A percentile compares a stretch with the other conserved stretches of the same genome.
Conservation (phyloP, 2,888 invertebrate genomes). For the Cyaniris semiargus region DNA sequence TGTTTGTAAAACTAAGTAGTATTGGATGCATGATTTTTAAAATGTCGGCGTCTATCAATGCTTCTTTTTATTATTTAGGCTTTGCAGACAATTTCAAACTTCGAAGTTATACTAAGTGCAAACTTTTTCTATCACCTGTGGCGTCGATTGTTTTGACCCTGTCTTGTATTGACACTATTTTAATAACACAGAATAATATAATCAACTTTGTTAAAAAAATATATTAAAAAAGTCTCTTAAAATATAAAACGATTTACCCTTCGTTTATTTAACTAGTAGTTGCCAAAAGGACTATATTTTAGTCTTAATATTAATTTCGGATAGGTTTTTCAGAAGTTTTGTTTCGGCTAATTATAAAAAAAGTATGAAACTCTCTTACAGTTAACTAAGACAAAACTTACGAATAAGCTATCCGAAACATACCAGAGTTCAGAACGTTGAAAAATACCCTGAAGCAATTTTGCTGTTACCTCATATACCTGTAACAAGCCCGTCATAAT, state of each 20-base stretch:
- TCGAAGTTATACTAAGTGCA: constrained; percentile 15
- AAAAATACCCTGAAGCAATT: not conserved
- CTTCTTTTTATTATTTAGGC: constrained; percentile 77
- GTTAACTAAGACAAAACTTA: too few species aligned
- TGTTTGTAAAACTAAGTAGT: constrained; percentile 18
- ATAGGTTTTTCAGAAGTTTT: not conserved
- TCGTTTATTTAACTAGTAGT: not conserved
- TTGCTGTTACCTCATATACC: too few species aligned
- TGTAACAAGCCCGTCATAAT: not conserved
- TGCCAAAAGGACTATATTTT: not conserved
- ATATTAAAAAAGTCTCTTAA: not conserved
- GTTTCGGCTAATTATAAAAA: not conserved
- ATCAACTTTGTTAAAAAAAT: not conserved
- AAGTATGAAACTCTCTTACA: not conserved
- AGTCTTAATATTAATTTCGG: not conserved
- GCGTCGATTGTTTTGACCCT: constrained; percentile 66
- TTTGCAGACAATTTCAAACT: constrained; percentile 55
- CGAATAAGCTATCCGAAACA: not conserved
- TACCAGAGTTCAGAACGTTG: not conserved
- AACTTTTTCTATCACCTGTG: constrained; percentile 51
- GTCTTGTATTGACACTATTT: constrained; percentile 47
- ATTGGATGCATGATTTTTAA: constrained; percentile 45
- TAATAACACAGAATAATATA: constrained; percentile 32
- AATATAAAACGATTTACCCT: too few species aligned
- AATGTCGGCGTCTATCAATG: constrained; percentile 51